Conservation (phyloP, 2,113 vertebrate species). For the Paratilapia polleni region DNA sequence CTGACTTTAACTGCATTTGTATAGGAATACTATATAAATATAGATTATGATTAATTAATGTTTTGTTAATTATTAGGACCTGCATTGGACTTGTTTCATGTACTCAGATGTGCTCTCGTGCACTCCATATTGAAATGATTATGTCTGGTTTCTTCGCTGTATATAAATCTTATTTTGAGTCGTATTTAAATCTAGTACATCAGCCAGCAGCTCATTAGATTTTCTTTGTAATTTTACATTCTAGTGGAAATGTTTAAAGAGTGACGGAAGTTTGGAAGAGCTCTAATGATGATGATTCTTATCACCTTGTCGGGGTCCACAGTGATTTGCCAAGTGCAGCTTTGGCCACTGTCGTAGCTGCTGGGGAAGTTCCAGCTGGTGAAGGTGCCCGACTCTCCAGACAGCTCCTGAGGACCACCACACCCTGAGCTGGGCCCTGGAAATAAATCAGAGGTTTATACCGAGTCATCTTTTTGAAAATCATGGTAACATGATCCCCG, state of each 20-base stretch:
- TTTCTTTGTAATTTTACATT: not conserved
- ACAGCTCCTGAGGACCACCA: conserved; percentile 65
- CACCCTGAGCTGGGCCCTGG: conserved; percentile 61
- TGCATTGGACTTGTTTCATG: too few species aligned
- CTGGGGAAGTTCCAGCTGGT: conserved; percentile 78
- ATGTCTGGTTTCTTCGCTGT: too few species aligned
- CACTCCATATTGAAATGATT: not conserved
- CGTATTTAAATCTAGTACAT: not conserved
- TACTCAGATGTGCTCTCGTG: too few species aligned
- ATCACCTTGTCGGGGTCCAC: conserved; percentile 80
- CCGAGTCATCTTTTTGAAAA: not conserved
- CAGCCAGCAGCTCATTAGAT: not conserved
- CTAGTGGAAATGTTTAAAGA: not conserved
- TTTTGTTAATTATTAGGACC: too few species aligned
- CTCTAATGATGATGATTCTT: not conserved
- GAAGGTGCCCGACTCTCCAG: conserved; percentile 74
- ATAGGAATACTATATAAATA: not conserved
- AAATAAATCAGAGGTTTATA: conserved; percentile 5
- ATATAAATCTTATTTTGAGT: not conserved
- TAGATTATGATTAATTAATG: too few species aligned
- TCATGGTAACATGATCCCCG: not conserved
- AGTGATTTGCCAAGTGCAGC: conserved; percentile 80
- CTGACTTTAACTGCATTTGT: not conserved
- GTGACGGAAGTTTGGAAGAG: not conserved
- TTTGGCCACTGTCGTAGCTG: conserved; percentile 75